Evolutionary conservation across 2,888 invertebrate species (phyloP).

Genomic region (Drosophila paramelanica): DNA sequence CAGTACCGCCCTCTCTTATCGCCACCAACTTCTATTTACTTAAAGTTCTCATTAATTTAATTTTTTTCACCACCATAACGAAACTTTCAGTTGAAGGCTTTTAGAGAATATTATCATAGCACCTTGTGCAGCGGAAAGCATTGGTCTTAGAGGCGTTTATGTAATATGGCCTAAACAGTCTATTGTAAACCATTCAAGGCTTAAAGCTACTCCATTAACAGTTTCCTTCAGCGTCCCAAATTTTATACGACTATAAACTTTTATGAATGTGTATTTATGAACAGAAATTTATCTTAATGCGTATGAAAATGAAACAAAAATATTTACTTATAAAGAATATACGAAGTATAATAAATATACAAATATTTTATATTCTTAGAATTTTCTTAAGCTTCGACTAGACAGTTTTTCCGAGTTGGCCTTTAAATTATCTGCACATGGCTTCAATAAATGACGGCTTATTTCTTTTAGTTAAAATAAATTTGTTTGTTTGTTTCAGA

Average conservation of each 20-base stretch:
- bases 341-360: too few species aligned
- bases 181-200: background rate
- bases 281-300: too few species aligned
- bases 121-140: constrained; percentile 8
- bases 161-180: background rate
- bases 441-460: constrained; percentile 33
- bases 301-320: too few species aligned
- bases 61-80: constrained; percentile 26
- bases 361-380: too few species aligned
- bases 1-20: constrained; percentile 30
- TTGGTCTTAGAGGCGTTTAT: background rate
- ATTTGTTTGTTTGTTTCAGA: constrained; percentile 55
- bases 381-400: background rate
- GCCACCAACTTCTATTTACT: constrained; percentile 37
- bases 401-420: background rate
- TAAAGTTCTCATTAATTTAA: constrained; percentile 62
- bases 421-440: constrained; percentile 19
- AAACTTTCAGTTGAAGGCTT: constrained; percentile 22
- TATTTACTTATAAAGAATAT: too few species aligned
- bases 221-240: background rate
- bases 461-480: constrained; percentile 45
- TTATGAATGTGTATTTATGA: too few species aligned
- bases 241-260: background rate
- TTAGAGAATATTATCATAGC: constrained; percentile 25
- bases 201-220: background rate